Base-by-base conservation (phyloP, 2,888 invertebrate species). In the Hirtodrosophila histrioides region DNA sequence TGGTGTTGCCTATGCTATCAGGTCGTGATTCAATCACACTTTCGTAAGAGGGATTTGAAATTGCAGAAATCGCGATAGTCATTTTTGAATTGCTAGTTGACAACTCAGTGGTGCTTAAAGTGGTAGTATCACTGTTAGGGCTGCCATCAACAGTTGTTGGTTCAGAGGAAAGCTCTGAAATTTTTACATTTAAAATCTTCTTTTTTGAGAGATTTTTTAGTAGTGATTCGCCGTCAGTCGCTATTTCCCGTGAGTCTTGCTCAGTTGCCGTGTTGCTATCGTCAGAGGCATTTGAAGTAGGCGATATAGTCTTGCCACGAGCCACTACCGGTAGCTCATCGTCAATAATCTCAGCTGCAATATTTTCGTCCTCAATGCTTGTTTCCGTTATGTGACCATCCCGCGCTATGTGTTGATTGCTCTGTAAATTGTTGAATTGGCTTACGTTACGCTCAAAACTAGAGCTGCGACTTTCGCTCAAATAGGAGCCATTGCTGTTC, bases 221-320 rank as follows among this genome's bases (percentile, higher is more conserved):
- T 11, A 27, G 7, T 0, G 17, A 17, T 23, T 39, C 35, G 1
- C 7, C 24, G 12, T 55, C 49, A 7, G 67, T 67, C 0, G 43
- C 57, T 12, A 40, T 24, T 40, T 80, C 76, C 4, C 31, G 60
- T 0, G 78, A 78, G 17, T 78, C 76, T n/a, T 66, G 74, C 27
- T 81, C 69, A n/a, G 69, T 64, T 9, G 75, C 72, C 6, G 81
- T 68, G 10, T 77, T 78, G 44, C 72, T 81, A 12, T 84, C 70
- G 43, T 71, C 75, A 0, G 50, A 12, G 36, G n/a, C 50, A 33
- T 24, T 68, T 4, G 49, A 51, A 1, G 72, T 46, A 0, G 76
- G 74, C 1, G 75, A 71, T 17, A 64, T 64, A 0, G 77, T 79
- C 12, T 61, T 61, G 11, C 70, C 72, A 3, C 63, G 45, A 0